Evolutionary conservation across 2,797 vertebrate species (phyloP).

Genomic region (Leptatherina wallacei): DNA sequence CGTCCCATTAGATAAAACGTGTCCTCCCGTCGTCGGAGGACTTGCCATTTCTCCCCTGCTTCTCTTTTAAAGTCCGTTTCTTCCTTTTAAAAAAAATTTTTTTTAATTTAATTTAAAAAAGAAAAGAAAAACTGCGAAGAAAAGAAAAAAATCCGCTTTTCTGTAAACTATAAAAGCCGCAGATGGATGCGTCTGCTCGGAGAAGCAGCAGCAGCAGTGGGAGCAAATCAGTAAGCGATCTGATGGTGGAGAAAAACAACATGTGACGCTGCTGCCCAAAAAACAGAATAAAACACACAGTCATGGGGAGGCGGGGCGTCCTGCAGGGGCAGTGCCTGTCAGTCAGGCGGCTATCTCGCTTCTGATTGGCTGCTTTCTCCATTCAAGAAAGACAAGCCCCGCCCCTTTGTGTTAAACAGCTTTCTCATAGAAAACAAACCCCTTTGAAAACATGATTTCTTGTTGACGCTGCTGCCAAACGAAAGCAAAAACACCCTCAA

Average conservation of each 20-base stretch:
- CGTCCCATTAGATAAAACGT: conserved; percentile 79
- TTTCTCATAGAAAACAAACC: conserved; percentile 33
- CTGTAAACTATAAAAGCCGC: conserved; percentile 52
- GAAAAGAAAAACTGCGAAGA: background rate
- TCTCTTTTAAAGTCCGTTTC: conserved; percentile 24
- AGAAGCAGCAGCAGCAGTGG: conserved; percentile 78
- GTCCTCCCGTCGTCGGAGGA: conserved; percentile 83
- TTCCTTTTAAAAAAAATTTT: no score
- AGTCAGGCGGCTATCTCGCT: conserved; percentile 39
- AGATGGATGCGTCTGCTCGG: conserved; percentile 65
- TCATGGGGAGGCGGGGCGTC: conserved; percentile 79
- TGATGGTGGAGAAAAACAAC: conserved; percentile 93
- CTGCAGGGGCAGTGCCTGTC: conserved; percentile 76
- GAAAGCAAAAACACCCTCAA: conserved; percentile 11
- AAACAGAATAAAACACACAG: conserved; percentile 81
- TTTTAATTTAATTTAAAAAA: no score
- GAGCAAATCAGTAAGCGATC: conserved; percentile 85
- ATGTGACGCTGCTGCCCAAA: conserved; percentile 91
- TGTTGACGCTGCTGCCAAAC: conserved; percentile 2
- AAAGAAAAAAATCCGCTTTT: conserved; percentile 15
- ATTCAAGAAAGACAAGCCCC: conserved; percentile 42
- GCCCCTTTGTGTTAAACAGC: conserved; percentile 30
- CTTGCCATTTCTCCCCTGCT: conserved; percentile 87
- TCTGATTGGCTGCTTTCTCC: conserved; percentile 71
- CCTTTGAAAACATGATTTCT: conserved; percentile 33